A percentile compares a stretch with the other conserved stretches of the same genome.
Conservation (phyloP, 2,888 invertebrate genomes). For the Dolichopus griseipennis region DNA sequence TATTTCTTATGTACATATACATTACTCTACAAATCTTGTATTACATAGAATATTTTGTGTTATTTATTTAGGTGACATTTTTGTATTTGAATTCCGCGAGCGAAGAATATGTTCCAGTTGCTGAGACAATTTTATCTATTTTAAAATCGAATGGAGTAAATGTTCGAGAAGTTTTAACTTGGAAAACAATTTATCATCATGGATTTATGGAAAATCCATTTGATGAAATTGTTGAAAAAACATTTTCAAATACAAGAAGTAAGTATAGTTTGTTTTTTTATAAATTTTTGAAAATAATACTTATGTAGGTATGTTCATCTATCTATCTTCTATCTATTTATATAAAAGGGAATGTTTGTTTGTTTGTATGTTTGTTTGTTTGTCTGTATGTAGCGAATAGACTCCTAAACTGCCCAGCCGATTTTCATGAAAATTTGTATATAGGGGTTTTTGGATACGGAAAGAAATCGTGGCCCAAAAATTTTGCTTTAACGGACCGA, state of each 20-base stretch:
- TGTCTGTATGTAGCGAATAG: too few species aligned
- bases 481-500: too few species aligned
- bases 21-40: not conserved
- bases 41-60: not conserved
- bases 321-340: too few species aligned
- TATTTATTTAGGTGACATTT: conserved; percentile 60
- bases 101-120: conserved; percentile 66
- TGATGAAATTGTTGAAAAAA: conserved; percentile 68
- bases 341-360: too few species aligned
- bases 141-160: conserved; percentile 61
- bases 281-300: too few species aligned
- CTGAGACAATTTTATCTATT: conserved; percentile 66
- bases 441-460: too few species aligned
- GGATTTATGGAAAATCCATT: conserved; percentile 81
- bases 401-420: too few species aligned
- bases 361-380: too few species aligned
- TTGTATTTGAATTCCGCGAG: conserved; percentile 72
- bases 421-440: too few species aligned
- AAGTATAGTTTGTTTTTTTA: conserved; percentile 42
- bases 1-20: not conserved
- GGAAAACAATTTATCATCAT: conserved; percentile 69
- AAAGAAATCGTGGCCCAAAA: too few species aligned
- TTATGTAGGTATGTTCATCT: too few species aligned
- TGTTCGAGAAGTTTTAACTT: conserved; percentile 55
- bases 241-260: conserved; percentile 82